Percentiles rank a stretch among this genome's conserved stretches.
These are phyloP conservation scores for Lota lota DNA, from an alignment of 2,113 vertebrate genomes.

Conservation along the genomic window DNA sequence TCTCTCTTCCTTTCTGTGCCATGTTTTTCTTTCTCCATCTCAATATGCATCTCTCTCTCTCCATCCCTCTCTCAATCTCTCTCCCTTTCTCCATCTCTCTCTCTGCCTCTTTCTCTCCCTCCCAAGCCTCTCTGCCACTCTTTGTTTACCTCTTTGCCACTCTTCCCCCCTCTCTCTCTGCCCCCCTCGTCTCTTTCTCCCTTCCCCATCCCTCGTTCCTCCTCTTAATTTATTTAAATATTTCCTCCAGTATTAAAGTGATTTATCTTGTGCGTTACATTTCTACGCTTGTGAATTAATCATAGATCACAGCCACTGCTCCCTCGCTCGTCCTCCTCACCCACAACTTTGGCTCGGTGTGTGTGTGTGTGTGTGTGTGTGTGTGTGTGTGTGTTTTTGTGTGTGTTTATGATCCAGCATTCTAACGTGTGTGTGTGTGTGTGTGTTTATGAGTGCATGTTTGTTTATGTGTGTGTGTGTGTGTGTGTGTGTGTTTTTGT, in stretches of 20 bases:
- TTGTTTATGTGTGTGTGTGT: neutral
- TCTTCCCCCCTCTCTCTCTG: slow-evolving; percentile 10
- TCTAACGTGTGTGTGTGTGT: too few relatives aligned
- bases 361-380: too few relatives aligned
- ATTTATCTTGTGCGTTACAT: slow-evolving; percentile 50
- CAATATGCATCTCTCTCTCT: neutral
- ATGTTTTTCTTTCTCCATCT: neutral
- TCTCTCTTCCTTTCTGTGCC: neutral
- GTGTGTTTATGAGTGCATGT: too few relatives aligned
- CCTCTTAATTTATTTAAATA: slow-evolving; percentile 48
- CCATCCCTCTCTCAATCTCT: neutral
- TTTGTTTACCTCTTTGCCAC: neutral
- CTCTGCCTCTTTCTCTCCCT: neutral
- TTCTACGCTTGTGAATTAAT: slow-evolving; percentile 41
- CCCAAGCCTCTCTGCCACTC: neutral
- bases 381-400: too few relatives aligned
- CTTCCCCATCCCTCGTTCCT: slow-evolving; percentile 19
- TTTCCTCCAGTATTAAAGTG: slow-evolving; percentile 38
- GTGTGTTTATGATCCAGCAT: too few relatives aligned
- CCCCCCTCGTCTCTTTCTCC: slow-evolving; percentile 9
- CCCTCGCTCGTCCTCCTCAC: slow-evolving; percentile 8
- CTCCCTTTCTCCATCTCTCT: slow-evolving; percentile 42
- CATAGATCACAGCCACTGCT: slow-evolving; percentile 38
- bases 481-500: neutral
- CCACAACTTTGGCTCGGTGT: too few relatives aligned